Conservation (phyloP, 2,113 vertebrate species). For the Chionis minor region DNA sequence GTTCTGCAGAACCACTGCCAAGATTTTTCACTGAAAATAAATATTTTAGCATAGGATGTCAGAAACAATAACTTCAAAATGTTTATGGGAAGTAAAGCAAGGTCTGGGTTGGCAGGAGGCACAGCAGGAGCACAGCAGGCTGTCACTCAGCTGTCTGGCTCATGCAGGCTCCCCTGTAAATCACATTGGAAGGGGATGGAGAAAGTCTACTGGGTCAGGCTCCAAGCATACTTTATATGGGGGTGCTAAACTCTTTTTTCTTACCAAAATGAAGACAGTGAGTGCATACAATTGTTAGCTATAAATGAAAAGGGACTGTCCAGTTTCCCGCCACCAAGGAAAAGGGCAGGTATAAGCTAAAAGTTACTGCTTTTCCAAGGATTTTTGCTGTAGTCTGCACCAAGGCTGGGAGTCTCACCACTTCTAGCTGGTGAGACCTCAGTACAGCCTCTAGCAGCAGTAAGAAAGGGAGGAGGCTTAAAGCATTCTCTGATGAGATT, state of each 20-base stretch:
- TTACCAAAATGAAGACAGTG: background rate
- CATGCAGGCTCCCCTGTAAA: background rate
- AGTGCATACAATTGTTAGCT: background rate
- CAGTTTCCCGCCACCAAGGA: background rate
- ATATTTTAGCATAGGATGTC: background rate
- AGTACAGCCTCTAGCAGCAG: background rate
- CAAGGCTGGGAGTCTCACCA: background rate
- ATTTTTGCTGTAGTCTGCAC: background rate
- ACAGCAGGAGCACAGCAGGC: background rate
- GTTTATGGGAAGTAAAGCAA: background rate
- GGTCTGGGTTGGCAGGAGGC: background rate
- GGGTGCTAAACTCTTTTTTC: background rate
- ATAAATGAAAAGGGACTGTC: background rate
- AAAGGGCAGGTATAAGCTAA: background rate
- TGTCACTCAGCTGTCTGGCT: background rate
- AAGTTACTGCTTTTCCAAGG: background rate
- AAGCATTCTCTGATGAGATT: background rate
- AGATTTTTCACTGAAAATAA: background rate
- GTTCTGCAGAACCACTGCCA: background rate
- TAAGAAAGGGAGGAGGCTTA: background rate
- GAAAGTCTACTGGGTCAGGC: background rate
- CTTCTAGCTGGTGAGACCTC: background rate
- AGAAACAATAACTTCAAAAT: background rate
- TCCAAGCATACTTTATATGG: rapidly evolving
- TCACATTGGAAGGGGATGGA: rapidly evolving